Percentiles rank a stretch among this genome's conserved stretches.
Conservation (phyloP, 2,113 vertebrate species). For the Myotis davidii region DNA sequence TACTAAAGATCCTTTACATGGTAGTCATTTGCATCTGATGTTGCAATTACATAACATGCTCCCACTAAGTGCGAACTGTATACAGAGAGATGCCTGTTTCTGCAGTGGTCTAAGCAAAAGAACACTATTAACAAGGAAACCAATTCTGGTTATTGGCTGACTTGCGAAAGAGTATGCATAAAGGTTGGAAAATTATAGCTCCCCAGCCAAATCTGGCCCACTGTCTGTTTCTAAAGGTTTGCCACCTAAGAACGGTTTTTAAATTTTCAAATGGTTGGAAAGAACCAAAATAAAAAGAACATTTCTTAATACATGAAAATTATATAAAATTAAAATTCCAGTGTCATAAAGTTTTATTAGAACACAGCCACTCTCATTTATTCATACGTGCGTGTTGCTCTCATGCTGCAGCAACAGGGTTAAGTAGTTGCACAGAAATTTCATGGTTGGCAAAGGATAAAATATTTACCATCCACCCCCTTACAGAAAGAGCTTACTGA, state of each 20-base stretch:
- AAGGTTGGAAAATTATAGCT: not conserved
- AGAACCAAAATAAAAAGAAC: not conserved
- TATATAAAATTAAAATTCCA: not conserved
- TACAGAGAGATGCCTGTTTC: not conserved
- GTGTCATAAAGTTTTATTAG: not conserved
- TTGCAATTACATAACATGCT: not conserved
- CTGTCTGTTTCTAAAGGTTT: not conserved
- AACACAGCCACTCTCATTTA: not conserved
- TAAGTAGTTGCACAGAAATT: not conserved
- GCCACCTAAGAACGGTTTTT: not conserved
- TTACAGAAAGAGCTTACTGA: not conserved
- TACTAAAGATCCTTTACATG: not conserved
- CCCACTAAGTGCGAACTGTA: not conserved
- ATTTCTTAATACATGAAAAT: not conserved
- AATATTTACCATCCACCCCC: not conserved
- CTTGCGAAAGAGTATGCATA: not conserved
- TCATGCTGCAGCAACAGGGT: not conserved
- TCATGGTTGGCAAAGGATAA: not conserved
- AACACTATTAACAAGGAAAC: conserved; percentile 28
- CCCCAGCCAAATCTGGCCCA: not conserved
- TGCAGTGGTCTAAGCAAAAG: conserved; percentile 38
- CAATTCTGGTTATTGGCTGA: not conserved
- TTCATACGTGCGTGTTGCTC: not conserved
- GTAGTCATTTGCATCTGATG: conserved; percentile 31
- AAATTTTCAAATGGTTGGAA: conserved; percentile 3